Percentiles rank a stretch among this genome's conserved stretches.
Evolutionary conservation across 2,113 vertebrate species (phyloP).

Genomic region (Bubo bubo): DNA sequence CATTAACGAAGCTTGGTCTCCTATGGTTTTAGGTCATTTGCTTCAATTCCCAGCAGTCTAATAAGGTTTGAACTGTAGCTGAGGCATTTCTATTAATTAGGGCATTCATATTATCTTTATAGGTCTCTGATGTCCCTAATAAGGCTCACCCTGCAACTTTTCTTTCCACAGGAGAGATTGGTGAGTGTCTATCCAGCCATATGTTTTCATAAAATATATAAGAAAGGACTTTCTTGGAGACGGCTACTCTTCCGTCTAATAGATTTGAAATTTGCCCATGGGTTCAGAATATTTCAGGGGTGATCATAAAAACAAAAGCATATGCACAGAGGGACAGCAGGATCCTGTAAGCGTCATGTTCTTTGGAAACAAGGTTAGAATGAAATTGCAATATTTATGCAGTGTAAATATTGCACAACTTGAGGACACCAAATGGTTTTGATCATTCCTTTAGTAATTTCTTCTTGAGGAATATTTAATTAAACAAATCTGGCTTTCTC

Average conservation of each 20-base stretch:
- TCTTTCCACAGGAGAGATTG: not conserved
- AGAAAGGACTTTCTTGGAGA: not conserved
- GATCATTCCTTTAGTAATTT: not conserved
- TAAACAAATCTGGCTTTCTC: not conserved
- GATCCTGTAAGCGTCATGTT: not conserved
- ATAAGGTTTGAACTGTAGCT: conserved; percentile 6
- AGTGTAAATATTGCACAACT: conserved; percentile 1
- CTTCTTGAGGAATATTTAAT: not conserved
- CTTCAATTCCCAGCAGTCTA: conserved; percentile 41
- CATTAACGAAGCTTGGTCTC: conserved; percentile 30
- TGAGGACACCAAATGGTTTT: conserved; percentile 3
- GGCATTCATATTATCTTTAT: conserved; percentile 37
- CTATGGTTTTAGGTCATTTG: conserved; percentile 41
- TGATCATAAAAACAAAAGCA: conserved; percentile 28
- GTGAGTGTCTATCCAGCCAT: conserved; percentile 34
- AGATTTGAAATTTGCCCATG: conserved; percentile 22
- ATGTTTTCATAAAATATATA: conserved; percentile 20
- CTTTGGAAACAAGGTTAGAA: conserved; percentile 6
- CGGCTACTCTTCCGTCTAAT: conserved; percentile 25
- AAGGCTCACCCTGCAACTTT: conserved; percentile 37
- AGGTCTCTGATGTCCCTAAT: conserved; percentile 28
- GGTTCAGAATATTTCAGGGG: conserved; percentile 5
- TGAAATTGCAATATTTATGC: not conserved
- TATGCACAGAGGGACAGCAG: not conserved
- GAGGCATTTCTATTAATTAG: conserved; percentile 44